A percentile compares a stretch with the other conserved stretches of the same genome.
These are phyloP conservation scores for Villa cingulata DNA, from an alignment of 2,888 invertebrate species.

Conservation along the genomic window DNA sequence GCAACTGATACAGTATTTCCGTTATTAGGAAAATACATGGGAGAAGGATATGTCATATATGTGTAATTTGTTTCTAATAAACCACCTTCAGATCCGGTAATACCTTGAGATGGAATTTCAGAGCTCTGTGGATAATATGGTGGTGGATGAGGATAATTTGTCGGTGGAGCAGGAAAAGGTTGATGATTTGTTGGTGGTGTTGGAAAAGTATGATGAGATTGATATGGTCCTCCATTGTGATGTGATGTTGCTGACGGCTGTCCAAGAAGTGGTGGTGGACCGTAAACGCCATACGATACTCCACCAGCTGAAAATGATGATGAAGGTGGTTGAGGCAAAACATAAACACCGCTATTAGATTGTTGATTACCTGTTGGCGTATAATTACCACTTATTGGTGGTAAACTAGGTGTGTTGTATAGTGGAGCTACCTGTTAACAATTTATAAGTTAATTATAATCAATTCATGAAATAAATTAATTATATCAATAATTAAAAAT, in stretches of 20 bases:
- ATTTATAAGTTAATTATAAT: too few relatives aligned
- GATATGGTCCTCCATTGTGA: neutral
- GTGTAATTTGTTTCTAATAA: slow-evolving; percentile 6
- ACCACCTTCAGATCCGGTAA: neutral
- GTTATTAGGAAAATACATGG: slow-evolving; percentile 6
- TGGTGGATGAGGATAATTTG: slow-evolving; percentile 12
- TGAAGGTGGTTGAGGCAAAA: slow-evolving; percentile 11
- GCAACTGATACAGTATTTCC: slow-evolving; percentile 1
- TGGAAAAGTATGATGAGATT: slow-evolving; percentile 2
- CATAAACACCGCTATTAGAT: neutral
- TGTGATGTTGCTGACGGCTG: slow-evolving; percentile 12
- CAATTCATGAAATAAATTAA: too few relatives aligned
- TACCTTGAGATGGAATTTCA: neutral
- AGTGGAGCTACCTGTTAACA: too few relatives aligned
- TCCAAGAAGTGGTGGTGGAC: slow-evolving; percentile 15
- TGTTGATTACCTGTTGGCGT: slow-evolving; percentile 3
- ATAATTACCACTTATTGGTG: neutral
- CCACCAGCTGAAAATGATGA: slow-evolving; percentile 15
- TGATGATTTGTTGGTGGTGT: slow-evolving; percentile 1
- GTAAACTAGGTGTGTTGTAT: neutral
- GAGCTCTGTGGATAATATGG: slow-evolving; percentile 9
- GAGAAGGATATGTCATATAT: slow-evolving; percentile 9
- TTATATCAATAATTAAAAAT: too few relatives aligned
- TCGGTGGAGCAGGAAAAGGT: slow-evolving; percentile 5
- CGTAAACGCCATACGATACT: slow-evolving; percentile 19